phyloP scores from a whole-genome alignment of 2,888 invertebrate species.

The Cosmopolites sordidus region DNA sequence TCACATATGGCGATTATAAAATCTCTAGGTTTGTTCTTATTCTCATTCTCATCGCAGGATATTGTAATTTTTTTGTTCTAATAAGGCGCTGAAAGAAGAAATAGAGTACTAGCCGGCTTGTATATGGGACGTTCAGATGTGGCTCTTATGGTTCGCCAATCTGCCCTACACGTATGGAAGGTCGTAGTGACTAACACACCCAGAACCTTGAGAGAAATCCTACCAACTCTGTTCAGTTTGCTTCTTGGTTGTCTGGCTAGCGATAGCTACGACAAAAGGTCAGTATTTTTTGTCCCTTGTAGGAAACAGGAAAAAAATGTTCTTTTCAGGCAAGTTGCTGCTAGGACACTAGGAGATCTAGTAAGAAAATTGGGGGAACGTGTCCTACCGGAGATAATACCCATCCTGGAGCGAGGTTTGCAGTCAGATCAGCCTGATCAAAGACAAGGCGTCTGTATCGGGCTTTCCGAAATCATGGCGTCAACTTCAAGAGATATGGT shows the following conservation, averaged over 20 bases:
- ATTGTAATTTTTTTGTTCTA: too few species aligned
- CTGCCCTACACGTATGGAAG: slow-evolving; percentile 99
- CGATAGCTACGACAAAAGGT: slow-evolving; percentile 89
- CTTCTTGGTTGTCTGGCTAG: slow-evolving; percentile 90
- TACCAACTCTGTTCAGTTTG: slow-evolving; percentile 89
- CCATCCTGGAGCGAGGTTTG: slow-evolving; percentile 90
- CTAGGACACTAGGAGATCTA: slow-evolving; percentile 92
- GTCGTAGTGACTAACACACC: slow-evolving; percentile 98
- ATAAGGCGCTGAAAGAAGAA: slow-evolving; percentile 79
- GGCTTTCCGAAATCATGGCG: slow-evolving; percentile 94
- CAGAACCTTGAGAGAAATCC: slow-evolving; percentile 89
- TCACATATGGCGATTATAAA: slow-evolving; percentile 88
- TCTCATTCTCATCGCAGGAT: too few species aligned
- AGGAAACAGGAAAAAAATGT: background rate
- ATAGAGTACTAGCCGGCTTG: slow-evolving; percentile 87
- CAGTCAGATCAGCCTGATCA: slow-evolving; percentile 90
- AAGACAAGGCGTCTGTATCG: slow-evolving; percentile 97
- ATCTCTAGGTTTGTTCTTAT: slow-evolving; percentile 53
- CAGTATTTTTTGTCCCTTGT: background rate
- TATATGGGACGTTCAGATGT: slow-evolving; percentile 98
- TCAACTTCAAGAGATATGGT: slow-evolving; percentile 95
- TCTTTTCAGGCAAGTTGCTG: slow-evolving; percentile 73
- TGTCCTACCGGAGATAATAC: slow-evolving; percentile 96
- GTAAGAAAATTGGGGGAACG: slow-evolving; percentile 96
- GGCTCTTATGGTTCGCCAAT: slow-evolving; percentile 85